phyloP scores from a whole-genome alignment of 1,140 invertebrate genomes.

The Acromyrmex heyeri region DNA sequence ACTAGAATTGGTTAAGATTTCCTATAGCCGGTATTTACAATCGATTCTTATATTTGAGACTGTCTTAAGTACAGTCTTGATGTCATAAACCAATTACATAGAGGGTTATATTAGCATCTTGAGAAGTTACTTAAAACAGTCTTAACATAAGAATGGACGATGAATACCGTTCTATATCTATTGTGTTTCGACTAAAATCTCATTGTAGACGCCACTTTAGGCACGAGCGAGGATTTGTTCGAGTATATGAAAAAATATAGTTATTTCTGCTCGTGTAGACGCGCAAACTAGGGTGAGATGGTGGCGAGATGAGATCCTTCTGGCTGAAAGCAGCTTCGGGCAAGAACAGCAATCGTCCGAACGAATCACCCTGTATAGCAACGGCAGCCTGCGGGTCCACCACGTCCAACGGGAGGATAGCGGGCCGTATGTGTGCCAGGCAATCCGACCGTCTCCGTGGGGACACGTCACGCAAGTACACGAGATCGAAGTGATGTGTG shows the following conservation, averaged over 20 bases:
- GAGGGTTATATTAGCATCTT: no score
- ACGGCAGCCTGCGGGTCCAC: slow-evolving; percentile 90
- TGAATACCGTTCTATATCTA: no score
- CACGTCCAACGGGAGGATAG: slow-evolving; percentile 89
- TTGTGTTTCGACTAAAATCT: no score
- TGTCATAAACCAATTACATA: no score
- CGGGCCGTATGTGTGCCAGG: slow-evolving; percentile 92
- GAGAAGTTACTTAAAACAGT: no score
- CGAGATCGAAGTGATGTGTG: slow-evolving; percentile 92
- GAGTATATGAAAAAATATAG: neutral
- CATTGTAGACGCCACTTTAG: no score
- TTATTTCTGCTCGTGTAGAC: slow-evolving; percentile 8
- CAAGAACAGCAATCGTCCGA: slow-evolving; percentile 84
- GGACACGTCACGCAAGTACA: slow-evolving; percentile 90
- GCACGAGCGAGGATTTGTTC: neutral
- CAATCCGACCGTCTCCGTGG: slow-evolving; percentile 88
- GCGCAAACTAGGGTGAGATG: slow-evolving; percentile 85
- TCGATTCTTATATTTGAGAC: no score
- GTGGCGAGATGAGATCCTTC: slow-evolving; percentile 88
- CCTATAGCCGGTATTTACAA: no score
- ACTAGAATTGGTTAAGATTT: no score
- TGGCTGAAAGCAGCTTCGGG: slow-evolving; percentile 89
- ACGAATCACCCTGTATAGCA: slow-evolving; percentile 89
- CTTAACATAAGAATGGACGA: no score
- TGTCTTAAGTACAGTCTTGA: no score